Evolutionary conservation across 2,797 vertebrate genomes (phyloP).

Genomic region (Xenopus petersii): DNA sequence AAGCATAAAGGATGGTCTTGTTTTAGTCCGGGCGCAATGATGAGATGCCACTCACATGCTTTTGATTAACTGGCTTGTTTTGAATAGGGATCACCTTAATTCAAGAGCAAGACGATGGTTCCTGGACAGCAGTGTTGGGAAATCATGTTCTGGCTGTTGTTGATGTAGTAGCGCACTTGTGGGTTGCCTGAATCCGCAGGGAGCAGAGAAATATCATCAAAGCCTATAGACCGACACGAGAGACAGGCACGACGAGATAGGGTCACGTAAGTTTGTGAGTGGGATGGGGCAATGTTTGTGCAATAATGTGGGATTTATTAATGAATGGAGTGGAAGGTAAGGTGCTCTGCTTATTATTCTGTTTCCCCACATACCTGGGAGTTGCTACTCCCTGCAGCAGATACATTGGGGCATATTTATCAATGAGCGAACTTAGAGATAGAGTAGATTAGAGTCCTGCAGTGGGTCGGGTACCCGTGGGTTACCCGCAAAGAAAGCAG

Average conservation of each 20-base stretch:
- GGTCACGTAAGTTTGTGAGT: neutral
- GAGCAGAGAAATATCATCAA: neutral
- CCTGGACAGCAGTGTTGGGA: neutral
- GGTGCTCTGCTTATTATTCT: too few relatives aligned
- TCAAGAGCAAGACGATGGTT: neutral
- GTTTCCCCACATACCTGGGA: too few relatives aligned
- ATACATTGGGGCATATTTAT: too few relatives aligned
- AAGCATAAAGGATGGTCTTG: neutral
- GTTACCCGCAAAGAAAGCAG: too few relatives aligned
- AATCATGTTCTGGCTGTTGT: neutral
- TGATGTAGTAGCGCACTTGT: neutral
- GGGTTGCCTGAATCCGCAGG: neutral
- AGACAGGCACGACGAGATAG: too few relatives aligned
- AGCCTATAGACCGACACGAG: too few relatives aligned
- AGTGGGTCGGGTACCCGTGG: too few relatives aligned
- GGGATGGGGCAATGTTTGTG: neutral
- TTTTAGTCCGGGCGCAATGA: neutral
- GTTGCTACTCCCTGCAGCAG: too few relatives aligned
- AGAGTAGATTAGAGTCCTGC: too few relatives aligned
- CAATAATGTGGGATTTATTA: neutral
- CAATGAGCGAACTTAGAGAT: too few relatives aligned
- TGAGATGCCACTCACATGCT: neutral
- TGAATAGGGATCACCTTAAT: neutral
- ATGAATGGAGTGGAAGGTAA: too few relatives aligned
- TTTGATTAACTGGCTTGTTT: neutral